Conservation (phyloP, 2,797 vertebrate genomes). For the Chelmon rostratus region DNA sequence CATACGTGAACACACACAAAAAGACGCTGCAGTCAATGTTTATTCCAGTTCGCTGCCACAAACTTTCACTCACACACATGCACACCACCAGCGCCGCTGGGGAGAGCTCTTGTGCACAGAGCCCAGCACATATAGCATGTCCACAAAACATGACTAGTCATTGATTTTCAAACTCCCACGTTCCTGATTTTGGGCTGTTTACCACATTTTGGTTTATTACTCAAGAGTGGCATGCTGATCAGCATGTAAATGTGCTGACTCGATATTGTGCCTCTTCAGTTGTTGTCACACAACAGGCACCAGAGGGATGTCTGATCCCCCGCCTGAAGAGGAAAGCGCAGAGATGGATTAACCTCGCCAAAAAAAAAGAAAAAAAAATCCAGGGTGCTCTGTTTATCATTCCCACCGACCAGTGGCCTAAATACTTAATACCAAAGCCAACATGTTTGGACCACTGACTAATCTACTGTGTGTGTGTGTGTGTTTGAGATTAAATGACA, state of each 20-base stretch:
- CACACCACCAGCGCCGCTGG: neutral
- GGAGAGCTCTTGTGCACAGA: slow-evolving; percentile 17
- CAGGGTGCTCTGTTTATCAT: slow-evolving; percentile 59
- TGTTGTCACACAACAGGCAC: slow-evolving; percentile 51
- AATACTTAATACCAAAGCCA: slow-evolving; percentile 81
- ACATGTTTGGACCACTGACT: slow-evolving; percentile 59
- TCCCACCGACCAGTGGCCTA: slow-evolving; percentile 68
- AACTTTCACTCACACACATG: neutral
- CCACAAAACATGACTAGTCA: slow-evolving; percentile 18
- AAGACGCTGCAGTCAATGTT: neutral
- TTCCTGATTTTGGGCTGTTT: slow-evolving; percentile 61
- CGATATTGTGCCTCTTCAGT: slow-evolving; percentile 34
- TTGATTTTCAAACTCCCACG: slow-evolving; percentile 33
- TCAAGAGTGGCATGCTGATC: slow-evolving; percentile 62
- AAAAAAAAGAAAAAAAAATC: slow-evolving; percentile 32
- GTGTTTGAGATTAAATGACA: slow-evolving; percentile 44
- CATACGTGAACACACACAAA: slow-evolving; percentile 21
- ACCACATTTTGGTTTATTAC: slow-evolving; percentile 60
- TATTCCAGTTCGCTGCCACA: neutral
- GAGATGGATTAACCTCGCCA: slow-evolving; percentile 67
- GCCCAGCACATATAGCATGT: neutral
- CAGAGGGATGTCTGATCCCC: slow-evolving; percentile 53
- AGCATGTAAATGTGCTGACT: slow-evolving; percentile 72
- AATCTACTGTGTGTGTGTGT: slow-evolving; percentile 41
- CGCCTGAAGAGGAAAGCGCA: slow-evolving; percentile 20